Conservation (phyloP, 2,797 vertebrate species). For the Typhlichthys eigenmanni region DNA sequence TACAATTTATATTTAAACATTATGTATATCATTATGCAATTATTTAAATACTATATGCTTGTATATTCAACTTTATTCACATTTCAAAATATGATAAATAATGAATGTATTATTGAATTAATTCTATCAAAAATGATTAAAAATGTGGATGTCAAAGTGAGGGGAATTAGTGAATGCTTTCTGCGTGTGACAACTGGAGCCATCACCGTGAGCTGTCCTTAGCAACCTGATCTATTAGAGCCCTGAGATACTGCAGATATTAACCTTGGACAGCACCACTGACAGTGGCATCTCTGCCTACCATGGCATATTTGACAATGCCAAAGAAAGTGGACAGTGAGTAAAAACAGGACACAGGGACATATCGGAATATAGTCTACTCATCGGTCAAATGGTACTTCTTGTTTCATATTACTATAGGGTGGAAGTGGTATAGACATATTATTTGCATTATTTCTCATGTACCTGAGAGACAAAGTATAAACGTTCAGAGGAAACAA, state of each 20-base stretch:
- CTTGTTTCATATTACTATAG: too few species aligned
- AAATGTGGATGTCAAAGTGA: background rate
- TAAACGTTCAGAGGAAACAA: background rate
- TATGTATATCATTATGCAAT: too few species aligned
- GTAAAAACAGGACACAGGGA: slow-evolving; percentile 22
- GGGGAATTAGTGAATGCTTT: background rate
- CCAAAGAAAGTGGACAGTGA: slow-evolving; percentile 45
- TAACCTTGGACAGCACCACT: slow-evolving; percentile 50
- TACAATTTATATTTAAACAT: slow-evolving; percentile 12
- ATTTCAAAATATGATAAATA: too few species aligned
- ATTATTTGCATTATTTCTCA: too few species aligned
- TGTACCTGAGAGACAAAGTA: too few species aligned
- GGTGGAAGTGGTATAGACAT: too few species aligned
- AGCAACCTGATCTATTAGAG: slow-evolving; percentile 53
- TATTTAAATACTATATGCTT: too few species aligned
- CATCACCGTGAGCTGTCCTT: slow-evolving; percentile 29
- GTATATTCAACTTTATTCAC: too few species aligned
- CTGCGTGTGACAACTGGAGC: slow-evolving; percentile 20
- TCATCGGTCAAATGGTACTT: background rate
- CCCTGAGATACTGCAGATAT: slow-evolving; percentile 26
- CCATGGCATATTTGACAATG: slow-evolving; percentile 44
- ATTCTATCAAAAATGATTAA: too few species aligned
- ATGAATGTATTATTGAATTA: too few species aligned
- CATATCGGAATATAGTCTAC: slow-evolving; percentile 14
- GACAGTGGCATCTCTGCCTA: slow-evolving; percentile 44